These are phyloP conservation scores for Graptemys geographica DNA, from an alignment of 2,797 vertebrate species.

Conservation along the genomic window DNA sequence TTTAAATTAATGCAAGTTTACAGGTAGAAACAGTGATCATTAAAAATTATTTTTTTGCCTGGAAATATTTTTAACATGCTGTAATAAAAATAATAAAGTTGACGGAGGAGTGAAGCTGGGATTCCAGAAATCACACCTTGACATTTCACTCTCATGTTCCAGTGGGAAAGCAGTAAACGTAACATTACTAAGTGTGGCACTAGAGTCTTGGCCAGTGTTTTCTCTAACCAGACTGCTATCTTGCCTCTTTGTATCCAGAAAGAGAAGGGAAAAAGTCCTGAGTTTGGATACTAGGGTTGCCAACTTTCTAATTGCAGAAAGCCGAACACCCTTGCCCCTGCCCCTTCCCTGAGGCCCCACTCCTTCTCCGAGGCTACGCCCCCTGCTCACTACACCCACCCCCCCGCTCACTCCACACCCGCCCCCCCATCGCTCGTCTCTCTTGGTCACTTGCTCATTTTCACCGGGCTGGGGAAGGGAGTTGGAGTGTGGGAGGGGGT, in stretches of 20 bases:
- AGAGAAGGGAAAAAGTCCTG: background rate
- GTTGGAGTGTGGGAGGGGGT: no score
- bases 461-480: no score
- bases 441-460: no score
- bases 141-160: background rate
- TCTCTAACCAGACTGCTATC: background rate
- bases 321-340: no score
- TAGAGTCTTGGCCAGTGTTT: background rate
- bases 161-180: background rate
- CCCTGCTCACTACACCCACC: no score
- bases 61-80: constrained; percentile 39
- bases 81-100: constrained; percentile 3
- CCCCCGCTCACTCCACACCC: no score
- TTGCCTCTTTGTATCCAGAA: background rate
- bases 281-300: background rate
- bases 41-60: constrained; percentile 46
- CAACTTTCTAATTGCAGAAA: no score
- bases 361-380: no score
- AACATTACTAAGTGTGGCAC: rapidly evolving
- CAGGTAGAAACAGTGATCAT: constrained; percentile 43
- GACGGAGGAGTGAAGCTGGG: background rate
- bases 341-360: no score
- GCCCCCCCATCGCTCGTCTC: no score
- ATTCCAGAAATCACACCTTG: constrained; percentile 1
- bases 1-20: background rate